Conservation (phyloP, 2,888 invertebrate genomes). For the Miltochrista miniata region DNA sequence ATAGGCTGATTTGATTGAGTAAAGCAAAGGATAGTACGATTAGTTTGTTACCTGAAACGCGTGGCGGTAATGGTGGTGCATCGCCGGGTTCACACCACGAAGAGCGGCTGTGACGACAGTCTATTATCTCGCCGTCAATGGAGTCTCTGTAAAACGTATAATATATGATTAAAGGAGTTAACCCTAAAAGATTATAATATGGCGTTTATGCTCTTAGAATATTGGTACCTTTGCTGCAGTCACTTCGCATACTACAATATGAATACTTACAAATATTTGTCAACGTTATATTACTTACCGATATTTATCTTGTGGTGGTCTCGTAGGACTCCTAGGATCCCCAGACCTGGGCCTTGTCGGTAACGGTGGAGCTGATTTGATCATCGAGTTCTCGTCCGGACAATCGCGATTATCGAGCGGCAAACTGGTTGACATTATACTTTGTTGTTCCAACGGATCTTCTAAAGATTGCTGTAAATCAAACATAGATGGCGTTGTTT, state of each 20-base stretch:
- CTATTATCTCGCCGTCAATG: constrained; percentile 80
- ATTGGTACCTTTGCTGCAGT: no score
- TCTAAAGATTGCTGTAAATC: constrained; percentile 63
- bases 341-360: constrained; percentile 70
- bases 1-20: no score
- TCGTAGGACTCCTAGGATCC: constrained; percentile 71
- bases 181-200: no score
- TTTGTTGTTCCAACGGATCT: constrained; percentile 58
- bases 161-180: no score
- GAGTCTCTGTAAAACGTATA: constrained; percentile 54
- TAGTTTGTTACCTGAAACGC: constrained; percentile 85
- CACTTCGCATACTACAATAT: no score
- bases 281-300: constrained; percentile 39
- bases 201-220: no score
- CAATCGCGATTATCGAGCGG: constrained; percentile 58
- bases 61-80: constrained; percentile 92
- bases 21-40: no score
- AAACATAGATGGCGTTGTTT: not conserved
- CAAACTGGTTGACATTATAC: constrained; percentile 67
- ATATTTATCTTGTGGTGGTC: constrained; percentile 59
- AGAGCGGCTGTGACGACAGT: constrained; percentile 79
- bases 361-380: constrained; percentile 70
- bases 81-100: constrained; percentile 80
- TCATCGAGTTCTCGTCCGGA: constrained; percentile 56
- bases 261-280: no score